Base-by-base conservation (phyloP, 2,797 vertebrate genomes). In the Microchirus variegatus region DNA sequence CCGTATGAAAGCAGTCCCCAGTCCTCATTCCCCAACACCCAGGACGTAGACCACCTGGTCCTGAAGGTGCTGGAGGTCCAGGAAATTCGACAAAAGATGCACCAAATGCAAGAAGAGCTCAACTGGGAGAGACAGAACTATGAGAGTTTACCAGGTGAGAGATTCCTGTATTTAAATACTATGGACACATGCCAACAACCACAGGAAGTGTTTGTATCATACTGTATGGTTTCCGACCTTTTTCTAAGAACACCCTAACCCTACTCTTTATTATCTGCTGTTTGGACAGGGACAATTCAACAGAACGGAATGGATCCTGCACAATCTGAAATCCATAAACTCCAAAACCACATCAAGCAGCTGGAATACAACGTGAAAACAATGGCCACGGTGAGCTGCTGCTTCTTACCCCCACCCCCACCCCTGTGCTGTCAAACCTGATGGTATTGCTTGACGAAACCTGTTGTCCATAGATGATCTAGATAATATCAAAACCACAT, bases 91-190 rank as follows among this genome's bases (percentile, higher is more conserved):
- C 88, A 94, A 66, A 71, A 78, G 3, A 85, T 93, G 48, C 92
- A 94, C 61, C 83, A 87, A 26, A 10, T 89, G 13, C 87, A 92
- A 57, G 91, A 92, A 63, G 91, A 94, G 10, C 84, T 93, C 45
- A 93, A 91, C 82, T 93, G 90, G 93, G 91, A 94, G 50, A 90
- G 56, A 59, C 89, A 91, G 36, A 93, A 91, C 70, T 83, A 40
- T 47, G 92, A 94, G 37, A 58, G 53, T 22, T 56, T 87, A 43
- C 85, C 84, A 85, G 86, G 93, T 93, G 57, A 70, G 18, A 53
- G 9, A 53, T 42, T 42, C 5, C 5, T 14, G 3, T 42, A 15
- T 15, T 42, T 41, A 2, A 41, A 41, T 31, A 31, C 31, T 31
- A 31, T 31, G 31, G 31, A 31, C 31, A 31, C 31, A 8, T 5